These are phyloP conservation scores for Apus apus DNA, from an alignment of 2,113 vertebrate genomes.

Conservation along the genomic window DNA sequence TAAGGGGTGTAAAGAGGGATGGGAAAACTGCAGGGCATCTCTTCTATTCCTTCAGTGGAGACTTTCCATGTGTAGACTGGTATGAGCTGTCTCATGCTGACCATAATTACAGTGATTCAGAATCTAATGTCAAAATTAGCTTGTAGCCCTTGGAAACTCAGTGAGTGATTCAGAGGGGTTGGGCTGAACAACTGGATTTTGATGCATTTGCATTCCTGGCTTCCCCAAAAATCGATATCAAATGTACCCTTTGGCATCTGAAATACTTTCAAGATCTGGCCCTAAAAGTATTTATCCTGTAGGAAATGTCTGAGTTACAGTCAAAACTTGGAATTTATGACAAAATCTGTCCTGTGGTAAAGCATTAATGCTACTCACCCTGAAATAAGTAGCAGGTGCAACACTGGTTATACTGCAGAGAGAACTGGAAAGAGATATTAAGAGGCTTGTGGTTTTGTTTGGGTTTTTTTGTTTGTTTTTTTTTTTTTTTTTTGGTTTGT, in stretches of 20 bases:
- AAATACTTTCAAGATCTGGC: slow-evolving; percentile 12
- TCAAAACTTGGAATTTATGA: background rate
- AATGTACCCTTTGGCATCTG: background rate
- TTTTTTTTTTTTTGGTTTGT: no score
- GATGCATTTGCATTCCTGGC: background rate
- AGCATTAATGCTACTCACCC: background rate
- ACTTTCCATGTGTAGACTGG: background rate
- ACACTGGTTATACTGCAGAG: background rate
- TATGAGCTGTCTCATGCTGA: background rate
- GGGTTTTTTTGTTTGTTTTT: no score
- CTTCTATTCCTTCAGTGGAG: background rate
- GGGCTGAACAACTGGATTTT: background rate
- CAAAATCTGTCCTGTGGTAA: background rate
- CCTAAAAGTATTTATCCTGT: slow-evolving; percentile 19
- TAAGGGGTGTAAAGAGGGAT: background rate
- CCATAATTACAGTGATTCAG: rapidly evolving
- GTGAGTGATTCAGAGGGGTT: background rate
- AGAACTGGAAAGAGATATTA: background rate
- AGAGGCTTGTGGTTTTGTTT: background rate
- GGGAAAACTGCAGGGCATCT: background rate
- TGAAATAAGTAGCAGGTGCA: background rate
- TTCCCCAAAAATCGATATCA: background rate
- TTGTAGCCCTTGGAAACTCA: background rate
- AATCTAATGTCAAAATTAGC: background rate
- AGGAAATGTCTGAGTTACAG: background rate